Evolutionary conservation across 2,797 vertebrate species (phyloP).

Genomic region (Spea hammondii): DNA sequence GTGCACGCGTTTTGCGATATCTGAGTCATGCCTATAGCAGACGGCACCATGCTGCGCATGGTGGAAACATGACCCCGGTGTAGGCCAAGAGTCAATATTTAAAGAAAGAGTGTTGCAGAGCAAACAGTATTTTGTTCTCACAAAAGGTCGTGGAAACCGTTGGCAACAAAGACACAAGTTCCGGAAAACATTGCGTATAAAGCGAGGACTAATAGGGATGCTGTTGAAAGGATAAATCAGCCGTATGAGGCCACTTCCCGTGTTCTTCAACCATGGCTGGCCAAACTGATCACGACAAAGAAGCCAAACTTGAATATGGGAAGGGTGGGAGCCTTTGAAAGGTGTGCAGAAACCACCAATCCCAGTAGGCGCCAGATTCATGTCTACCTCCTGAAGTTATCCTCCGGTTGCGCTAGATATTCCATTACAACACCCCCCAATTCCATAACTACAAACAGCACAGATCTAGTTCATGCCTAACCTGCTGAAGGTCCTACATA

Average conservation of each 20-base stretch:
- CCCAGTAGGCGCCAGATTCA: too few species aligned
- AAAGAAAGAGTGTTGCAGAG: slow-evolving; percentile 14
- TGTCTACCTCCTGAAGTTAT: too few species aligned
- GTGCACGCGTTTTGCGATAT: background rate
- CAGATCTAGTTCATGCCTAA: too few species aligned
- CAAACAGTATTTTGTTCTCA: slow-evolving; percentile 21
- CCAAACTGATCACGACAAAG: background rate
- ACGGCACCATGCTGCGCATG: too few species aligned
- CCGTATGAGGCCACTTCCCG: background rate
- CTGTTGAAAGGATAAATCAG: background rate
- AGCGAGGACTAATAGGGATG: background rate
- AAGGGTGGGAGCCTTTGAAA: too few species aligned
- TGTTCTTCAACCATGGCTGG: background rate
- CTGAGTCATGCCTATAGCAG: background rate
- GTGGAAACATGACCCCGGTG: background rate
- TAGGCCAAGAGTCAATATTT: slow-evolving; percentile 33
- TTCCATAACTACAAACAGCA: too few species aligned
- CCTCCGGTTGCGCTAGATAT: too few species aligned
- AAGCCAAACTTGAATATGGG: too few species aligned
- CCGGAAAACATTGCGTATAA: background rate
- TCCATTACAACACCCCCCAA: too few species aligned
- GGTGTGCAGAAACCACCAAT: too few species aligned
- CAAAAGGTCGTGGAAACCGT: slow-evolving; percentile 7
- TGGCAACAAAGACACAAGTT: background rate
- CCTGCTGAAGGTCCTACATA: too few species aligned